These are phyloP conservation scores for Mesoligia furuncula DNA, from an alignment of 2,888 invertebrate species.

Conservation along the genomic window DNA sequence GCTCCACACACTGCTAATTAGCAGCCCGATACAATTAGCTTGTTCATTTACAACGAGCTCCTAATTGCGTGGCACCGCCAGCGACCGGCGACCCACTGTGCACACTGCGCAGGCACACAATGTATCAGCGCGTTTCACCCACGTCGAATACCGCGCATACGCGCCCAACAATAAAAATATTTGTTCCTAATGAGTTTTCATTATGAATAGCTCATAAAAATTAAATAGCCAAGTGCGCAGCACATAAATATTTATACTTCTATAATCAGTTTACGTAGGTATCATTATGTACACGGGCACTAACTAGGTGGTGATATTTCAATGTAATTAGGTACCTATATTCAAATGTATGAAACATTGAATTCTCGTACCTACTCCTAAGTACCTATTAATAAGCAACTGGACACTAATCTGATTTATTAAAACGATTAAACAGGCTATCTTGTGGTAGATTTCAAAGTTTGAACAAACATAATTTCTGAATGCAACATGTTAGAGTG, in stretches of 20 bases:
- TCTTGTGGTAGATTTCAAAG: no score
- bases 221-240: constrained; percentile 43
- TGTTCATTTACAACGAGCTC: constrained; percentile 53
- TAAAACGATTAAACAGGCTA: neutral
- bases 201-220: constrained; percentile 65
- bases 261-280: constrained; percentile 3
- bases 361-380: neutral
- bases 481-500: no score
- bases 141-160: constrained; percentile 60
- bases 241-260: constrained; percentile 4
- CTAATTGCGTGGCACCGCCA: constrained; percentile 19
- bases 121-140: constrained; percentile 43
- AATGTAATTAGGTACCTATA: neutral
- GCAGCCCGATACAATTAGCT: constrained; percentile 62
- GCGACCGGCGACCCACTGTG: constrained; percentile 6
- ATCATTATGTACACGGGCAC: constrained; percentile 4
- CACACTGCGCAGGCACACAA: constrained; percentile 26
- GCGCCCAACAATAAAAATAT: constrained; percentile 61
- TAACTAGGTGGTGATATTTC: constrained; percentile 7
- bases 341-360: constrained; percentile 2
- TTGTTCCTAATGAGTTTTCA: constrained; percentile 66
- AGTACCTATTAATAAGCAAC: no score
- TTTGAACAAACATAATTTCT: no score
- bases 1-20: constrained; percentile 59
- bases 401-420: neutral